Percentiles rank a stretch among this genome's conserved stretches.
Evolutionary conservation across 2,888 invertebrate genomes (phyloP).

Genomic region (Idaea dimidiata): DNA sequence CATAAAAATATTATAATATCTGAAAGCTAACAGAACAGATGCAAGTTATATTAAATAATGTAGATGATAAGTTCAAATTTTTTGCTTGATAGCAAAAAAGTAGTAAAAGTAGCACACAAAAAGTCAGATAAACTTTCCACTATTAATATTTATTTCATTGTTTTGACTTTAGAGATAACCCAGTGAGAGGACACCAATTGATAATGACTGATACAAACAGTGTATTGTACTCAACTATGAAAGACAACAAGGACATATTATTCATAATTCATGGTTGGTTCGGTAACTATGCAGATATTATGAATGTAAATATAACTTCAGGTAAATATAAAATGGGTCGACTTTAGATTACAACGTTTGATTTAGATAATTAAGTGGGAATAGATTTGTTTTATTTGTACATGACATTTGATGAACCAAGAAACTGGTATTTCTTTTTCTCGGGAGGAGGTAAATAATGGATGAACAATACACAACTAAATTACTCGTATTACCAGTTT

Average conservation of each 20-base stretch:
- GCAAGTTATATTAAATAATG: too few species aligned
- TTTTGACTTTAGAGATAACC: conserved; percentile 2
- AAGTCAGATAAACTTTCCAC: not conserved
- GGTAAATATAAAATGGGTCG: conserved; percentile 6
- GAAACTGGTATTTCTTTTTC: not conserved
- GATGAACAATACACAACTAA: too few species aligned
- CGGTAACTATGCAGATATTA: conserved; percentile 3
- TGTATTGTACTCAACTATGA: not conserved
- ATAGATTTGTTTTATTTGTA: not conserved
- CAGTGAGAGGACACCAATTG: not conserved
- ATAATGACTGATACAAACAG: not conserved
- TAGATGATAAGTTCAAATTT: too few species aligned
- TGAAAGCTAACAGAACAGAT: too few species aligned
- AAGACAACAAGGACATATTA: not conserved
- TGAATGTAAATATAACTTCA: conserved; percentile 12
- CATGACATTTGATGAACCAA: not conserved
- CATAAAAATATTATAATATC: too few species aligned
- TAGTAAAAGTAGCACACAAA: not conserved
- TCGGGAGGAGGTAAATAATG: too few species aligned
- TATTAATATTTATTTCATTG: not conserved
- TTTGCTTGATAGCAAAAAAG: too few species aligned
- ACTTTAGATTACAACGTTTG: not conserved
- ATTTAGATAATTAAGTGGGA: not conserved
- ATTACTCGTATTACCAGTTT: too few species aligned
- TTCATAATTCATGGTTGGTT: conserved; percentile 19